Percentiles rank a stretch among this genome's conserved stretches.
These are phyloP conservation scores for Drosophila willistoni DNA, from an alignment of 1,140 invertebrate species.

Conservation along the genomic window DNA sequence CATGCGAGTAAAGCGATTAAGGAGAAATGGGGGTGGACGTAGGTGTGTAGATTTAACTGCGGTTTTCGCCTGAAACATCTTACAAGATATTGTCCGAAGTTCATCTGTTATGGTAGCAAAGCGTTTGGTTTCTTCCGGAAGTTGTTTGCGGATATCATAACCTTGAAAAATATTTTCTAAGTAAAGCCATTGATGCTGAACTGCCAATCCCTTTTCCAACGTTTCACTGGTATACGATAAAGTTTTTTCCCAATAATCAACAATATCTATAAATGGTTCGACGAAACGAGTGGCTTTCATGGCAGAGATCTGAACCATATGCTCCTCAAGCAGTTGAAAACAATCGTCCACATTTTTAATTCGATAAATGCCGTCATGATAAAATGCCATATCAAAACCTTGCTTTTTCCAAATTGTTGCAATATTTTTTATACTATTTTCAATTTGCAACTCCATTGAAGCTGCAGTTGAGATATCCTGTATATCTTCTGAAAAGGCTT, in stretches of 20 bases:
- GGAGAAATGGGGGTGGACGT: constrained; percentile 85
- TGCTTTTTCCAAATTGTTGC: constrained; percentile 88
- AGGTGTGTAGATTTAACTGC: constrained; percentile 85
- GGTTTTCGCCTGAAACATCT: constrained; percentile 85
- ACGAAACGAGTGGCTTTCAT: constrained; percentile 95
- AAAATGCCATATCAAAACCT: constrained; percentile 88
- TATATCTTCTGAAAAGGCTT: constrained; percentile 91
- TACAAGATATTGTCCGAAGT: constrained; percentile 89
- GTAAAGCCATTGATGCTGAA: constrained; percentile 92
- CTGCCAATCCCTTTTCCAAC: constrained; percentile 89
- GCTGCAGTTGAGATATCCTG: constrained; percentile 92
- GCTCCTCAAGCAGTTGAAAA: constrained; percentile 89
- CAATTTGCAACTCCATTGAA: constrained; percentile 93
- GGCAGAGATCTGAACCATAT: constrained; percentile 89
- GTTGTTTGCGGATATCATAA: constrained; percentile 92
- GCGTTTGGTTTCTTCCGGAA: constrained; percentile 90
- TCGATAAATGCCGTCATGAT: constrained; percentile 87
- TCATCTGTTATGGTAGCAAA: constrained; percentile 89
- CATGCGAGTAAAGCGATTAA: constrained; percentile 87
- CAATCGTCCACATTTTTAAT: constrained; percentile 89
- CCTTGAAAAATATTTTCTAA: constrained; percentile 93
- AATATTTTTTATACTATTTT: constrained; percentile 90
- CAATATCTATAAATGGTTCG: constrained; percentile 91
- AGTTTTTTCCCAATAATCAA: constrained; percentile 92
- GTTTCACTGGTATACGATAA: constrained; percentile 91